Evolutionary conservation across 2,888 invertebrate genomes (phyloP).

Genomic region (Hedya salicella): DNA sequence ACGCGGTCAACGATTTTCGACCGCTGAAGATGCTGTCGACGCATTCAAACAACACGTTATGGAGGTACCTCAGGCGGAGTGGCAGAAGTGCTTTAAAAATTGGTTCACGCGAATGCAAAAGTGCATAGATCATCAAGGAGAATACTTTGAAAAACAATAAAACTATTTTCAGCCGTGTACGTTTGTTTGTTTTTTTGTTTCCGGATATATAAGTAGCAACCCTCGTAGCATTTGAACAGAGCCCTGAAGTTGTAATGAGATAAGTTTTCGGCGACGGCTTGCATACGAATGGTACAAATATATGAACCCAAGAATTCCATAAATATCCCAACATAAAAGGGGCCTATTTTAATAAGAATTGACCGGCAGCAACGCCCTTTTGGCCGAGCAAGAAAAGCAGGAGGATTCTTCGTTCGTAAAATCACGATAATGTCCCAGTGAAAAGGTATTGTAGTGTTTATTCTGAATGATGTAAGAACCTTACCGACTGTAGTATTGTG

Average conservation of each 20-base stretch:
- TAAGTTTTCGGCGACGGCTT: slow-evolving; percentile 58
- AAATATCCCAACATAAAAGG: neutral
- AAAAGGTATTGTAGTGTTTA: slow-evolving; percentile 15
- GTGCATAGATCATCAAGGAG: too few relatives aligned
- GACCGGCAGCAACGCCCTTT: neutral
- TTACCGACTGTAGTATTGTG: neutral
- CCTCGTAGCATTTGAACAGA: slow-evolving; percentile 10
- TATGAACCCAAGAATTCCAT: neutral
- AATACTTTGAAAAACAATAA: too few relatives aligned
- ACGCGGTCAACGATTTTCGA: too few relatives aligned
- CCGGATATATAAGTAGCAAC: too few relatives aligned
- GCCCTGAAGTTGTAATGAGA: slow-evolving; percentile 56
- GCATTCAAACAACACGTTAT: too few relatives aligned
- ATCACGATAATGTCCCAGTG: neutral
- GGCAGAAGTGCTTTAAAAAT: too few relatives aligned
- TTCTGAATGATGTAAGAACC: neutral
- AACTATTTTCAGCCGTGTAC: too few relatives aligned
- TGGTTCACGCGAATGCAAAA: too few relatives aligned
- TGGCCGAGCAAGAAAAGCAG: neutral
- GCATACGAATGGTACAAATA: slow-evolving; percentile 55
- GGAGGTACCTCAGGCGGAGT: too few relatives aligned
- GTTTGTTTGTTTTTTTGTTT: too few relatives aligned
- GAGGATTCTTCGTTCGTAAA: slow-evolving; percentile 1
- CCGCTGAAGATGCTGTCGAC: too few relatives aligned
- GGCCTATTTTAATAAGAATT: neutral